Evolutionary conservation across 1,140 invertebrate species (phyloP), one percentile per base, ranked within the genome.

Genomic region (Myzus persicae): DNA sequence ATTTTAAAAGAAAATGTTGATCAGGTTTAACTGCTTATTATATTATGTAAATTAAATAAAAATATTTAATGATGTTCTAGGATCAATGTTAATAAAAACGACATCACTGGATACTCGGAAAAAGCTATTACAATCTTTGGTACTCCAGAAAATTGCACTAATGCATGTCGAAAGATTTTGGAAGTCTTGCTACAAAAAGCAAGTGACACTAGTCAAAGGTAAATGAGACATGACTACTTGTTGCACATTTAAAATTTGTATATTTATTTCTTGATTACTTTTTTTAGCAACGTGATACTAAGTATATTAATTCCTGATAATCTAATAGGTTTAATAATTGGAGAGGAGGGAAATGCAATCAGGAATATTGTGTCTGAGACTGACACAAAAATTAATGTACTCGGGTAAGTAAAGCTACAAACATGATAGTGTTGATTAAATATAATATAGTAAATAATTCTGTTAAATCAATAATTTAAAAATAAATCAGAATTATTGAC

Each of bases 351-450:
- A 48, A 98, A 98, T 94, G 99, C 98, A 4, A 99, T 99, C 94
- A 99, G 99, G 95, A 97, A 98, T 94, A 99, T 99, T 94, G 99
- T 99, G 98, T 98, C 99, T 95, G 98, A 99, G 94, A 99, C 99
- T 5, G 98, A 99, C 94, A 99, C 99, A 1, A 99, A 99, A 95
- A 99, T 99, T 92, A 99, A 98, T 46, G 98, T 99, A 24, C 99
- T 98, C 82, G 96, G 96, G 96, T 96, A 59, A 87, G 46, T 54
- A 40, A 26, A 48, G 40, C 51, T 38, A 82, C 81, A 38, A 36
- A 54, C 24, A 26, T 81, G 22, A 82, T 82, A 82, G 9, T 20
- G 36, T 44, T 87, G 36, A 44, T 87, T 22, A 22, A 14, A 26
- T 38, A 38, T 84, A 42, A 42, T 22, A 59, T 40, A 54, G 1